Evolutionary conservation across 1,140 invertebrate genomes (phyloP).

Genomic region (Lanistes nyassanus): DNA sequence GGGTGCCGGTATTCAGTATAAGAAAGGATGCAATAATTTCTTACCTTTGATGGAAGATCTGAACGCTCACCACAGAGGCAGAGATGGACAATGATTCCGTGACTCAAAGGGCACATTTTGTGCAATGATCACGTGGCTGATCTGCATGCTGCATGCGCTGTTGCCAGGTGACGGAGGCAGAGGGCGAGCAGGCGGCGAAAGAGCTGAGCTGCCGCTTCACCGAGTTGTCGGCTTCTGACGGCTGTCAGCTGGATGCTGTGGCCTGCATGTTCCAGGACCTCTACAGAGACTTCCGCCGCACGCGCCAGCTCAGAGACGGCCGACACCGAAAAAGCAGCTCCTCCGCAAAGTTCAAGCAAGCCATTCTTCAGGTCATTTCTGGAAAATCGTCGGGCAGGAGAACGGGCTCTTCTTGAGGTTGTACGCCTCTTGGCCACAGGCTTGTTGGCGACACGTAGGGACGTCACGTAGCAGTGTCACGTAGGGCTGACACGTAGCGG

Average conservation of each 20-base stretch:
- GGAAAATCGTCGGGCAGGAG: constrained; percentile 44
- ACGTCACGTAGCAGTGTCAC: too few species aligned
- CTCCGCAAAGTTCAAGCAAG: constrained; percentile 52
- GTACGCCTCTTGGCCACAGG: too few species aligned
- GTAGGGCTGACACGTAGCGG: background rate
- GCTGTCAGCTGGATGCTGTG: constrained; percentile 49
- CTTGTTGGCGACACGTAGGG: too few species aligned
- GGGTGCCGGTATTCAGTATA: too few species aligned
- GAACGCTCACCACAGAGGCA: too few species aligned
- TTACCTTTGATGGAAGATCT: too few species aligned
- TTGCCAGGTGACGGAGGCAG: constrained; percentile 80
- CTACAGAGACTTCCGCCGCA: constrained; percentile 36
- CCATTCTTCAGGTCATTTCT: constrained; percentile 59
- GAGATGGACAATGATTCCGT: too few species aligned
- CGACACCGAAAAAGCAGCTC: constrained; percentile 55
- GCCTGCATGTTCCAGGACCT: constrained; percentile 48
- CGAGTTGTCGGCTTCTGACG: constrained; percentile 77
- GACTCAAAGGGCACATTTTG: too few species aligned
- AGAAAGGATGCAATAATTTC: too few species aligned
- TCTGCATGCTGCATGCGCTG: too few species aligned
- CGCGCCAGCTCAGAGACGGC: constrained; percentile 32
- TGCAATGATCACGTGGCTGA: too few species aligned
- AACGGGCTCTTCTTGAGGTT: constrained; percentile 33
- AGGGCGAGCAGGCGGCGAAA: constrained; percentile 78
- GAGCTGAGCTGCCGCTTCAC: constrained; percentile 83